Evolutionary conservation across 1,140 invertebrate genomes (phyloP).

Genomic region (Caenorhabditis briggsae): DNA sequence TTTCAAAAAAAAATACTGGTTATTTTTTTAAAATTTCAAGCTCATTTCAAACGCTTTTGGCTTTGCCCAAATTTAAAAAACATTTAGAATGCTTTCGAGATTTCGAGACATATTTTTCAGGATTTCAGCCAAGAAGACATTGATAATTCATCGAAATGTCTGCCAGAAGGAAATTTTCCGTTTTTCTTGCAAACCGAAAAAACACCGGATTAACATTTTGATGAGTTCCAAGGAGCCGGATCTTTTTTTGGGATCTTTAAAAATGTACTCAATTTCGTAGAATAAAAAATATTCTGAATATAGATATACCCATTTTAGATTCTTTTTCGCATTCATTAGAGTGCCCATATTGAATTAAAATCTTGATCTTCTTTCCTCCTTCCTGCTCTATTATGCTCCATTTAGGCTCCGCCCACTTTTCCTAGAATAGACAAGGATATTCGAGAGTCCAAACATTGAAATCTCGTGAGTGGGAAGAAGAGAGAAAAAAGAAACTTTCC

Average conservation of each 20-base stretch:
- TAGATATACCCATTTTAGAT: not conserved
- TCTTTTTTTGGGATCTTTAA: not conserved
- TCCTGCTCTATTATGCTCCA: not conserved
- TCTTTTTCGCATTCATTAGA: too few relatives aligned
- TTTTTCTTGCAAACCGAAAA: not conserved
- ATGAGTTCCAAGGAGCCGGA: not conserved
- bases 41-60: too few relatives aligned
- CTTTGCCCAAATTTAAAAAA: too few relatives aligned
- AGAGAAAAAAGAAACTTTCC: conserved; percentile 17
- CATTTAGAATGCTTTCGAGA: not conserved
- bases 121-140: not conserved
- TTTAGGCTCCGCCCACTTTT: not conserved
- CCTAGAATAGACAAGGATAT: not conserved
- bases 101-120: not conserved
- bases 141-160: not conserved
- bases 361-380: not conserved
- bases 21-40: too few relatives aligned
- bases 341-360: not conserved
- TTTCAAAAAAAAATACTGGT: too few relatives aligned
- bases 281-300: not conserved
- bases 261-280: not conserved
- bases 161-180: not conserved
- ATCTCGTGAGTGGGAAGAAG: not conserved
- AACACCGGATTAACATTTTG: conserved; percentile 8
- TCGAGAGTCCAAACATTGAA: not conserved